Percentiles rank a stretch among this genome's conserved stretches.
Evolutionary conservation across 2,888 invertebrate species (phyloP).

Genomic region (Cantharis lateralis): DNA sequence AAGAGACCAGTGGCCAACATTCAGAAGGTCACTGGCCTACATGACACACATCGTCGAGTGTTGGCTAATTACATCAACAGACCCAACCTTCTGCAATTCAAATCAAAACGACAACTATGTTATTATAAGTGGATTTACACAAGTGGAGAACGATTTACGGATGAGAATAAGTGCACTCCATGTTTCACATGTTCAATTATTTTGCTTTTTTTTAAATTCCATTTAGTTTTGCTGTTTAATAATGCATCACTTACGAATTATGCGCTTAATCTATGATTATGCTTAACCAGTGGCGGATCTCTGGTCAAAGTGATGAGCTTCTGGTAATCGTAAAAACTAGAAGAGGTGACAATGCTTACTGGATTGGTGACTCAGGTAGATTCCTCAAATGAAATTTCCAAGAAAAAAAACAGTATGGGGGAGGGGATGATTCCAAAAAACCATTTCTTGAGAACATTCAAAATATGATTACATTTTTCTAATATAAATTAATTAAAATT

Average conservation of each 20-base stretch:
- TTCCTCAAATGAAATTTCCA: no score
- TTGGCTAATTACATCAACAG: conserved; percentile 27
- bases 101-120: conserved; percentile 15
- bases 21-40: conserved; percentile 28
- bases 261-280: not conserved
- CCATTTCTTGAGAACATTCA: no score
- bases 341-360: no score
- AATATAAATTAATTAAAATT: not conserved
- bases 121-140: conserved; percentile 20
- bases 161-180: conserved; percentile 17
- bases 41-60: conserved; percentile 26
- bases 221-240: not conserved
- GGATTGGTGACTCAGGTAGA: no score
- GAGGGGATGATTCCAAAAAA: no score
- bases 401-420: no score
- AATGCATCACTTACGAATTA: not conserved
- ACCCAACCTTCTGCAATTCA: conserved; percentile 20
- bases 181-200: conserved; percentile 19
- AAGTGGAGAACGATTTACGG: conserved; percentile 18
- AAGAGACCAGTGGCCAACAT: conserved; percentile 28
- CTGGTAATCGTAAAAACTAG: no score
- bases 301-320: not conserved
- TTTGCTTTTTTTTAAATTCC: not conserved
- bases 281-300: not conserved
- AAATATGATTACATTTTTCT: not conserved